A percentile compares a stretch with the other conserved stretches of the same genome.
Conservation (phyloP, 2,113 vertebrate genomes). For the Cottus gobio region DNA sequence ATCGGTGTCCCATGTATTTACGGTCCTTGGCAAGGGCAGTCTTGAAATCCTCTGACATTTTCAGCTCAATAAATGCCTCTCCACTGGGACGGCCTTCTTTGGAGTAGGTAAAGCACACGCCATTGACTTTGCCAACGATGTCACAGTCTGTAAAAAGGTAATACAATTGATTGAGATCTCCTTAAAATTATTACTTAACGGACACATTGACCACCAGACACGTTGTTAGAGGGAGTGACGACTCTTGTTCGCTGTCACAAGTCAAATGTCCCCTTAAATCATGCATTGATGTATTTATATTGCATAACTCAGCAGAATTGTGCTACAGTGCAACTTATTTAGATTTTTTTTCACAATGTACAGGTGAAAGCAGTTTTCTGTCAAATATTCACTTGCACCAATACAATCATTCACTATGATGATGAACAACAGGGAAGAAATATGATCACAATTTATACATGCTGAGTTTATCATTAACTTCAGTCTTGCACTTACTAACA, state of each 20-base stretch:
- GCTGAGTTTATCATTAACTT: background rate
- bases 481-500: background rate
- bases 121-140: constrained; percentile 83
- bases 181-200: background rate
- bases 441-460: background rate
- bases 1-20: constrained; percentile 90
- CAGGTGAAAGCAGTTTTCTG: background rate
- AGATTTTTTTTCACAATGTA: background rate
- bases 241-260: background rate
- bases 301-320: background rate
- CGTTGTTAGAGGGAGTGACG: background rate
- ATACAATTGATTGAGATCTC: background rate
- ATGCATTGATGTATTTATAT: background rate
- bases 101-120: constrained; percentile 88
- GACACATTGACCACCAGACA: background rate
- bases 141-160: constrained; percentile 80
- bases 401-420: background rate
- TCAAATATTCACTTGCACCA: background rate
- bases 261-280: background rate
- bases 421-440: background rate
- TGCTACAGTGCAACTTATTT: background rate
- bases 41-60: constrained; percentile 85
- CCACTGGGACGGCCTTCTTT: constrained; percentile 88
- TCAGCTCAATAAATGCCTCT: constrained; percentile 87
- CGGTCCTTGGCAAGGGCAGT: constrained; percentile 86